Percentiles rank a stretch among this genome's conserved stretches.
These are phyloP conservation scores for Brachionus rubens DNA, from an alignment of 1,140 invertebrate genomes.

Conservation along the genomic window DNA sequence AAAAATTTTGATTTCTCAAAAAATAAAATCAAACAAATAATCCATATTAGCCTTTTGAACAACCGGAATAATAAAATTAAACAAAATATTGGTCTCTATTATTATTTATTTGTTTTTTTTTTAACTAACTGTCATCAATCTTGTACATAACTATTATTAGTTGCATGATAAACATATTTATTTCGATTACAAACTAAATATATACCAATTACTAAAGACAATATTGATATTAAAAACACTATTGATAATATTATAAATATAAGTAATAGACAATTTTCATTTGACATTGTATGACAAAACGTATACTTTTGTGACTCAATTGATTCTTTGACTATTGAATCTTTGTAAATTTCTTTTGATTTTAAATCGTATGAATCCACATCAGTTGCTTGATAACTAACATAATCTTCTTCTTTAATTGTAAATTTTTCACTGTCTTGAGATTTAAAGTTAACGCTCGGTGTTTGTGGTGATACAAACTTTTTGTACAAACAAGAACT, in stretches of 20 bases:
- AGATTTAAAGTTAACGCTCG: background rate
- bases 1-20: no score
- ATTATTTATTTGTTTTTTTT: no score
- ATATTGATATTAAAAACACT: conserved; percentile 7
- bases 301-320: background rate
- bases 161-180: conserved; percentile 17
- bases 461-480: background rate
- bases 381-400: background rate
- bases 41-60: no score
- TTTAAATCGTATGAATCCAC: background rate
- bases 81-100: no score
- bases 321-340: background rate
- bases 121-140: background rate
- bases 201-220: background rate
- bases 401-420: conserved; percentile 3
- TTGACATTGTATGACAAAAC: background rate
- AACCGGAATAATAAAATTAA: no score
- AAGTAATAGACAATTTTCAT: background rate
- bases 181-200: conserved; percentile 8
- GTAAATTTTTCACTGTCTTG: conserved; percentile 19
- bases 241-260: background rate
- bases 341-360: background rate
- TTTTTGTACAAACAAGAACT: conserved; percentile 24
- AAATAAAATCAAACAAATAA: no score
- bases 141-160: background rate